phyloP scores from a whole-genome alignment of 1,140 invertebrate genomes.

The Drosophila setifemur region DNA sequence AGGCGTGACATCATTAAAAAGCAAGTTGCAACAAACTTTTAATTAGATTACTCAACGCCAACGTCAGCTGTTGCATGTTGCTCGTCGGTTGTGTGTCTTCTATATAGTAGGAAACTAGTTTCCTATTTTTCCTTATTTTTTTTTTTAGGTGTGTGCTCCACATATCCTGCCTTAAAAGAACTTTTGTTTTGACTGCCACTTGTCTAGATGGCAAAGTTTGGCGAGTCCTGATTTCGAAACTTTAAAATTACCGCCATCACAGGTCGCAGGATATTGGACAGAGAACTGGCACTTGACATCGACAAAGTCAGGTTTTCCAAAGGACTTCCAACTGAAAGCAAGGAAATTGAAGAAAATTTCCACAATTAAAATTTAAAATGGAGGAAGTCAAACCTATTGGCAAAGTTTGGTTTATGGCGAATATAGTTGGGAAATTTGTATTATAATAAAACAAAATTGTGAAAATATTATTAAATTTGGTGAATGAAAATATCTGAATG shows the following conservation, averaged over 20 bases:
- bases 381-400: no score
- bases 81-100: not conserved
- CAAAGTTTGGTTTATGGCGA: no score
- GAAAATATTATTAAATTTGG: no score
- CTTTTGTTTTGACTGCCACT: slow-evolving; percentile 33
- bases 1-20: slow-evolving; percentile 55
- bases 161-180: slow-evolving; percentile 10
- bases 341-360: no score
- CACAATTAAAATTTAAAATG: not conserved
- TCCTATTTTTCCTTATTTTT: not conserved
- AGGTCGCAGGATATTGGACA: not conserved
- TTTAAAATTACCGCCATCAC: slow-evolving; percentile 28
- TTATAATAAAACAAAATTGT: no score
- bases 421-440: no score
- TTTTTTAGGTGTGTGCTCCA: not conserved
- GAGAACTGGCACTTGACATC: not conserved
- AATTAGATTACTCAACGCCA: slow-evolving; percentile 70
- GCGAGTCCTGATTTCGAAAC: slow-evolving; percentile 18
- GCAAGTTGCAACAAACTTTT: slow-evolving; percentile 70
- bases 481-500: no score
- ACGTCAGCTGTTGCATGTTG: slow-evolving; percentile 67
- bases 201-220: slow-evolving; percentile 24
- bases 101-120: no score
- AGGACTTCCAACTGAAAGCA: no score
- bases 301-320: not conserved